Evolutionary conservation across 2,888 invertebrate genomes (phyloP).

Genomic region (Cerceris ruficornis): DNA sequence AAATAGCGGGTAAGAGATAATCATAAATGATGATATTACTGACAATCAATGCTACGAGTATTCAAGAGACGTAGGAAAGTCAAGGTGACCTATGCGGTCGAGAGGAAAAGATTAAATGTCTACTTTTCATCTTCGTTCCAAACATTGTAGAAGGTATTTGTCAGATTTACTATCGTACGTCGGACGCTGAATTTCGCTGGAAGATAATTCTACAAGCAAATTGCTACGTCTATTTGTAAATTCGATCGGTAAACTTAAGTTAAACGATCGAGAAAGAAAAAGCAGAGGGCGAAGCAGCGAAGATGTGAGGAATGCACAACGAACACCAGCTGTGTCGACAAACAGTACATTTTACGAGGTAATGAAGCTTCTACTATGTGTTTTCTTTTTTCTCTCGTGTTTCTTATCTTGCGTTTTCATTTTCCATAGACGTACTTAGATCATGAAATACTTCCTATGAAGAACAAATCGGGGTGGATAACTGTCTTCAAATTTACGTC

Average conservation of each 20-base stretch:
- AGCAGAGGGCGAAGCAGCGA: constrained; percentile 1
- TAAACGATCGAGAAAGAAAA: constrained; percentile 14
- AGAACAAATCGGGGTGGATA: no score
- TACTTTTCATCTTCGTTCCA: constrained; percentile 48
- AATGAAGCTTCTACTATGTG: constrained; percentile 23
- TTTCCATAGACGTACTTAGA: background rate
- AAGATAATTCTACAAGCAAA: constrained; percentile 1
- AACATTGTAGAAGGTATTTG: constrained; percentile 50
- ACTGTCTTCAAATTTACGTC: no score
- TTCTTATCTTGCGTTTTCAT: constrained; percentile 1
- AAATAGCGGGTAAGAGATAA: constrained; percentile 46
- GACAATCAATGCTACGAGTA: constrained; percentile 13
- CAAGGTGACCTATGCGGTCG: constrained; percentile 30
- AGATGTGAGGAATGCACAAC: constrained; percentile 8
- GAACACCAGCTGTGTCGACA: constrained; percentile 12
- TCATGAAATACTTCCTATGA: no score
- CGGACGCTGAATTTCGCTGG: background rate
- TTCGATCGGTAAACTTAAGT: constrained; percentile 32
- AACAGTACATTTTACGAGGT: constrained; percentile 35
- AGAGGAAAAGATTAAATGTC: constrained; percentile 16
- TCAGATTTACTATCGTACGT: constrained; percentile 20
- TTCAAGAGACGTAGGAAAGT: constrained; percentile 32
- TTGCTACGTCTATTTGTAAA: background rate
- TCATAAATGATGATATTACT: constrained; percentile 54
- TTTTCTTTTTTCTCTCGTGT: constrained; percentile 5